Percentiles rank a stretch among this genome's conserved stretches.
These are phyloP conservation scores for Lamproptera curius DNA, from an alignment of 2,888 invertebrate species.

Conservation along the genomic window DNA sequence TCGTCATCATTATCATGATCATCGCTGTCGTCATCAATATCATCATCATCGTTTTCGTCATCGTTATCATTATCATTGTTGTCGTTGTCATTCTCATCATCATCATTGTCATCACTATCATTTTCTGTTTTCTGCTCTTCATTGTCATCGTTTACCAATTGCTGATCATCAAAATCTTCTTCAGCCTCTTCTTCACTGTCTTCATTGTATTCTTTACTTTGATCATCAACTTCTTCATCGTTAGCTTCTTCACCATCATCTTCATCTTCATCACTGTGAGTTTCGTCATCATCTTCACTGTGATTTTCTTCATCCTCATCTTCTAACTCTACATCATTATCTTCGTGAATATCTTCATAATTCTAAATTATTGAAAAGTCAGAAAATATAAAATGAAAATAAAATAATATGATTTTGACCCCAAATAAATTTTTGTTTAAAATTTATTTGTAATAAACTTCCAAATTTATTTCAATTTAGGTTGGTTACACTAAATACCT, in stretches of 20 bases:
- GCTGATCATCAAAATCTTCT: constrained; percentile 39
- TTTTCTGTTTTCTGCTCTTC: constrained; percentile 34
- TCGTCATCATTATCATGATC: constrained; percentile 34
- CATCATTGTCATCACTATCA: constrained; percentile 34
- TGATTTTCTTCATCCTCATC: constrained; percentile 37
- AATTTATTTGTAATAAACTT: too few relatives aligned
- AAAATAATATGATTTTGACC: too few relatives aligned
- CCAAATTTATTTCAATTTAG: too few relatives aligned
- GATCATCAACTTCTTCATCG: constrained; percentile 33
- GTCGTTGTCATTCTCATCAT: constrained; percentile 34
- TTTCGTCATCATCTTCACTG: constrained; percentile 34
- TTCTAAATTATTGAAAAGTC: too few relatives aligned
- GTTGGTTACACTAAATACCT: too few relatives aligned
- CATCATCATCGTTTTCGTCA: constrained; percentile 31
- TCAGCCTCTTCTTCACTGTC: constrained; percentile 31
- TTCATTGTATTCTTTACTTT: constrained; percentile 34
- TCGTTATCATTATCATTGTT: constrained; percentile 34
- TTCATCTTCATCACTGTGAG: constrained; percentile 40
- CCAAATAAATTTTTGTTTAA: too few relatives aligned
- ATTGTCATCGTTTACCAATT: constrained; percentile 32
- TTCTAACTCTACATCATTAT: constrained; percentile 35
- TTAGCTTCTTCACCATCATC: constrained; percentile 31
- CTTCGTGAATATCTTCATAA: constrained; percentile 34
- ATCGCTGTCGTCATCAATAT: constrained; percentile 38
- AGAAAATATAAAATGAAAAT: too few relatives aligned